Conservation (phyloP, 1,140 invertebrate species). For the Platyscapa corneri region DNA sequence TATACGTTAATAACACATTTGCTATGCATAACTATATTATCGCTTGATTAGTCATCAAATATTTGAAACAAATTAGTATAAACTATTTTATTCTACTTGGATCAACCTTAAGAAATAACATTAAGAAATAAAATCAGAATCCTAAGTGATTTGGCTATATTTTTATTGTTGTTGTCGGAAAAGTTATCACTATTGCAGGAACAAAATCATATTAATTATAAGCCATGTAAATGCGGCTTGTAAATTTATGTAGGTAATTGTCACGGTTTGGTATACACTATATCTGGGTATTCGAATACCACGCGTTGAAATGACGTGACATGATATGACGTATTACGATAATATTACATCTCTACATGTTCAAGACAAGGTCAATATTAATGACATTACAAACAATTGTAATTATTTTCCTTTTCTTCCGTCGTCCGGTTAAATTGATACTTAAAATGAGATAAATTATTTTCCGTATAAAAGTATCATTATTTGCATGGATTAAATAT, state of each 20-base stretch:
- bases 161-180: not conserved
- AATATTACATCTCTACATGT: not conserved
- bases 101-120: too few species aligned
- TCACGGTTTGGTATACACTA: not conserved
- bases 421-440: too few species aligned
- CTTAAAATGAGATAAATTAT: too few species aligned
- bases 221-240: not conserved
- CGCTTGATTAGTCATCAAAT: too few species aligned
- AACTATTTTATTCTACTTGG: too few species aligned
- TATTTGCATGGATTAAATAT: not conserved
- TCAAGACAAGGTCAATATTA: not conserved
- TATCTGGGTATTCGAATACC: not conserved
- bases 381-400: not conserved
- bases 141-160: too few species aligned
- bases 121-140: too few species aligned
- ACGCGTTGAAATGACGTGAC: not conserved
- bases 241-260: not conserved
- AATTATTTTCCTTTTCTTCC: not conserved
- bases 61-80: too few species aligned
- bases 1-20: too few species aligned
- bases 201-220: constrained; percentile 26
- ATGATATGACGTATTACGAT: not conserved
- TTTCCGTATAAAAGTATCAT: too few species aligned
- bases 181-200: too few species aligned
- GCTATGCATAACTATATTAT: too few species aligned